Evolutionary conservation across 1,140 invertebrate species (phyloP), one percentile per base, ranked within the genome.

Genomic region (Homarus americanus): DNA sequence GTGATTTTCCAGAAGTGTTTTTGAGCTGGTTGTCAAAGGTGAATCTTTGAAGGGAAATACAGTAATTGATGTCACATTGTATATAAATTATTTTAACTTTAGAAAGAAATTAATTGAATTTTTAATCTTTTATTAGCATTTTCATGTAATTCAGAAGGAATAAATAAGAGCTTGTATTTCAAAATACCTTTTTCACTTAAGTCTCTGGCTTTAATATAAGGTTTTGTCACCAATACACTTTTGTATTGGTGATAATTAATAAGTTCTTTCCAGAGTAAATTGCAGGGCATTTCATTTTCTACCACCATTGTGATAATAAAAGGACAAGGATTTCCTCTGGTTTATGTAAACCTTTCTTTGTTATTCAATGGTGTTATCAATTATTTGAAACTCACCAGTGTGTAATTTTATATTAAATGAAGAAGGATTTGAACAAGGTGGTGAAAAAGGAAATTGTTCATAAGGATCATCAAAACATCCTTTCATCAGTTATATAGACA

Each of bases 291-390:
- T 87, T 87, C 73, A 87, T 87, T 87, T 87, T 87, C 34, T 87
- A 87, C 85, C 73, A 87, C 75, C 53, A 78, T 87, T 87, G 85
- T 87, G 85, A 87, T 87, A 87, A 87, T 87, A 87, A 87, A 87
- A 78, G 38, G 69, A 85, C 41, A 32, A 73, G 72, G 66, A 49
- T 75, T 85, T 44, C 17, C 28, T 44, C 28, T 79, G 40, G 40
- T 79, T 79, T 44, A 44, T 79, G 28, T 44, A 17, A 44, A 44
- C 40, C 76, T 24, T 79, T 5, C 7, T 66, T 28, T 58, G 17
- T 12, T 58, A 58, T 58, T n/a, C n/a, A n/a, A n/a, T n/a, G n/a
- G n/a, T n/a, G n/a, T n/a, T n/a, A n/a, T n/a, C n/a, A n/a, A n/a
- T n/a, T n/a, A n/a, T n/a, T n/a, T n/a, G n/a, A n/a, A n/a, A n/a